These are phyloP conservation scores for Trichogramma evanescens DNA, from an alignment of 2,888 invertebrate genomes.

Conservation along the genomic window DNA sequence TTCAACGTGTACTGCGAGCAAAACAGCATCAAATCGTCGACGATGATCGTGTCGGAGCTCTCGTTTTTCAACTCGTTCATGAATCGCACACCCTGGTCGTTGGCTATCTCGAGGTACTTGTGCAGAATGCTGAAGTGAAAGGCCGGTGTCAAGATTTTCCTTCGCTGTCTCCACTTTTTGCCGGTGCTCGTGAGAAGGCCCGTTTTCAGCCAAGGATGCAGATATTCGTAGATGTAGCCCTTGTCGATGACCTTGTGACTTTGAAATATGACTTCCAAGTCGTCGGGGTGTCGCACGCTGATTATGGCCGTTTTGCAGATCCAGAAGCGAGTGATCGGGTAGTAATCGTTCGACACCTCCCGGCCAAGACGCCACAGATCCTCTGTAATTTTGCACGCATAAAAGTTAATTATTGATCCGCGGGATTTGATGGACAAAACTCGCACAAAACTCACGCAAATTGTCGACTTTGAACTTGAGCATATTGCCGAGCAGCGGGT, in stretches of 20 bases:
- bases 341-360: constrained; percentile 24
- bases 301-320: constrained; percentile 21
- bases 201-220: constrained; percentile 46
- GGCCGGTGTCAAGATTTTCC: constrained; percentile 17
- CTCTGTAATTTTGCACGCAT: constrained; percentile 18
- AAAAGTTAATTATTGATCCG: not conserved
- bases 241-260: constrained; percentile 42
- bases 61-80: constrained; percentile 11
- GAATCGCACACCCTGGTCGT: constrained; percentile 6
- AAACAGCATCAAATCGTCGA: constrained; percentile 9
- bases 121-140: constrained; percentile 16
- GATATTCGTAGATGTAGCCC: constrained; percentile 39
- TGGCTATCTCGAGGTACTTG: constrained; percentile 11
- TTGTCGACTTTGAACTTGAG: constrained; percentile 9
- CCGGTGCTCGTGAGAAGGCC: constrained; percentile 46
- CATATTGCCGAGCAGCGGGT: constrained; percentile 31
- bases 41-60: not conserved
- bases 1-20: constrained; percentile 17
- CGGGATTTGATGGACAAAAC: not conserved
- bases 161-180: constrained; percentile 24
- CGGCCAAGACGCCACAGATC: constrained; percentile 28
- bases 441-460: constrained; percentile 1
- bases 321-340: constrained; percentile 34
- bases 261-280: constrained; percentile 39
- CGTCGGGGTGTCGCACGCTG: constrained; percentile 36